Evolutionary conservation across 2,888 invertebrate genomes (phyloP).

Genomic region (Amphipoea oculea): DNA sequence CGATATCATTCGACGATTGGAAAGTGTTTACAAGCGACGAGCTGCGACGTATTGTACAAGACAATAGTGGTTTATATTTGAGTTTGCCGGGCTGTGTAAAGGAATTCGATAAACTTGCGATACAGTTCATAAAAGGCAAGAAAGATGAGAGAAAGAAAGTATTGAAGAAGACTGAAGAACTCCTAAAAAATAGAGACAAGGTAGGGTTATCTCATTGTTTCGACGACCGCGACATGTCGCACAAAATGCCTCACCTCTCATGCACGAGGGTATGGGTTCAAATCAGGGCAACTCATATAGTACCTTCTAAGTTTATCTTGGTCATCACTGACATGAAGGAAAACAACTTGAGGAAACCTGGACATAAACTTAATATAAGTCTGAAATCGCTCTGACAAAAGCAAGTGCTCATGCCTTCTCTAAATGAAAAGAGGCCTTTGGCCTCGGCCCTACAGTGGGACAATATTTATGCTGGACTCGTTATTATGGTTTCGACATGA

Average conservation of each 20-base stretch:
- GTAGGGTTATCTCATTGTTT: conserved; percentile 65
- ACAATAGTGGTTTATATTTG: conserved; percentile 94
- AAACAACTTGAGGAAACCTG: neutral
- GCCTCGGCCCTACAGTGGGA: neutral
- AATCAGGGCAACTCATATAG: neutral
- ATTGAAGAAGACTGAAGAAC: conserved; percentile 82
- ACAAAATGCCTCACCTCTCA: no score
- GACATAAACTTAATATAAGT: neutral
- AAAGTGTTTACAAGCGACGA: conserved; percentile 92
- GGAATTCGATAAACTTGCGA: conserved; percentile 94
- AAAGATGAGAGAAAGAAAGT: conserved; percentile 86
- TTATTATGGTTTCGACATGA: neutral
- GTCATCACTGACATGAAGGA: neutral
- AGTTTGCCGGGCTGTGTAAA: conserved; percentile 97
- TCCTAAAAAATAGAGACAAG: conserved; percentile 73
- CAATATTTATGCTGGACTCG: neutral
- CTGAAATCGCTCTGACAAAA: neutral
- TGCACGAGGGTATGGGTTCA: neutral
- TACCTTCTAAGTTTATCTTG: neutral
- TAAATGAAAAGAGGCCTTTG: neutral
- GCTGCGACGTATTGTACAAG: conserved; percentile 92
- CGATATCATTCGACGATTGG: conserved; percentile 88
- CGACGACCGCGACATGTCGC: neutral
- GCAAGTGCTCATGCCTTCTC: neutral
- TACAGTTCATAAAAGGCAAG: conserved; percentile 92